These are phyloP conservation scores for Zosterops hypoxanthus DNA, from an alignment of 2,113 vertebrate genomes.

Conservation along the genomic window DNA sequence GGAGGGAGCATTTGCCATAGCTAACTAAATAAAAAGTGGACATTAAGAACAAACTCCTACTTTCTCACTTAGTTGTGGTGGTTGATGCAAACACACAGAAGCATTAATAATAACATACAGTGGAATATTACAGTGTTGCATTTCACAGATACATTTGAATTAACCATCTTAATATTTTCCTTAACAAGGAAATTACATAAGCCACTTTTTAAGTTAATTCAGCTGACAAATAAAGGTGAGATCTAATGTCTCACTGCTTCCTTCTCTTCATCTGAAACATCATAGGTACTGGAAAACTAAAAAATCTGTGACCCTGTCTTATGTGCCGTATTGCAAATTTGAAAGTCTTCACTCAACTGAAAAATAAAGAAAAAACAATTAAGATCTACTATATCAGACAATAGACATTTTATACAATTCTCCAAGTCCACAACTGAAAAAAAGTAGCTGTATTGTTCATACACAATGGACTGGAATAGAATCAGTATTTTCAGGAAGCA, in stretches of 20 bases:
- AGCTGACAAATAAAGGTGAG: not conserved
- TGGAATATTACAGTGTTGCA: not conserved
- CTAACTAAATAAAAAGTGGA: not conserved
- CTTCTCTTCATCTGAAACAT: not conserved
- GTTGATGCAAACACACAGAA: not conserved
- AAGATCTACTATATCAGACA: not conserved
- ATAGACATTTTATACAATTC: not conserved
- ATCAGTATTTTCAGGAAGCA: not conserved
- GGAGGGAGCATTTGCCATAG: not conserved
- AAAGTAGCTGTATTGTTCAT: not conserved
- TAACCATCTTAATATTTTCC: not conserved
- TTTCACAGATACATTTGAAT: not conserved
- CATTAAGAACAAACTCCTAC: not conserved
- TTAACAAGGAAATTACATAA: not conserved
- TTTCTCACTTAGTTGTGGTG: not conserved
- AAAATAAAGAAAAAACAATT: not conserved
- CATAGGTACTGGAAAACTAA: not conserved
- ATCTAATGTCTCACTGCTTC: not conserved
- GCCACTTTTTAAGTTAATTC: not conserved
- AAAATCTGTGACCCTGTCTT: not conserved
- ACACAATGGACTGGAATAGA: not conserved
- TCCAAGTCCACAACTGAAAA: not conserved
- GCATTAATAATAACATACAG: not conserved
- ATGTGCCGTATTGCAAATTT: not conserved
- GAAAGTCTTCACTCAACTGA: not conserved